Base-by-base conservation (phyloP, 1,140 invertebrate species). In the Stegodyphus dumicola region DNA sequence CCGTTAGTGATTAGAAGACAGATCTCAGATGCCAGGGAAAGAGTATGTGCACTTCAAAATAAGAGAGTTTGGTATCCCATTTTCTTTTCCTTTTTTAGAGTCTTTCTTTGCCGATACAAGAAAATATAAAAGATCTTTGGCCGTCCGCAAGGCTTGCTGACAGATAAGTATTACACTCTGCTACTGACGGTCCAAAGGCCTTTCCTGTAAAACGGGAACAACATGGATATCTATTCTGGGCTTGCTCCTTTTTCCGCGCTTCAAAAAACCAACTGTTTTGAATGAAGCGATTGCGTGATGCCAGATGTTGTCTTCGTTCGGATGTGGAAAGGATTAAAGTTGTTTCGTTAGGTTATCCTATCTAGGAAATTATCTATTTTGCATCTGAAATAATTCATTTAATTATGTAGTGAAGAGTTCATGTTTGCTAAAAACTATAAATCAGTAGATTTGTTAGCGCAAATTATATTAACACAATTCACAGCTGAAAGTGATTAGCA, bases 201-300 rank as follows among this genome's bases (percentile, higher is more conserved):
- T 53, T 77, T 65, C 51, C 51, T 53, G 60, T 15, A 53, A 9
- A 11, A 10, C 11, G 15, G 54, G 18, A 65, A 69, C 64, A 69
- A 78, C 77, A 78, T 18, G 5, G 17, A 17, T 18, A 49, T 49
- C 65, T 78, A 78, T 78, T 78, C 60, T 78, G n/a, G 52, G 77
- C 52, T 69, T 51, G 56, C 49, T 67, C 11, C 11, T 64, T 13
- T 69, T 15, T 60, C 9, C 56, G 33, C 33, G 33, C 33, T 33
- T 66, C 9, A 65, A n/a, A 54, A 78, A 78, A 52, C 49, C 51
- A 18, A 53, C 48, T 54, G 77, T 52, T 78, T 78, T 69, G 15
- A 11, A 33, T 64, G 11, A 69, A 18, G 10, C n/a, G 52, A 9
- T 9, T 53, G 49, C 9, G 51, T 66, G 66, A 78, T 51, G 49